Conservation (phyloP, 1,140 invertebrate genomes). For the Pseudomyrmex concolor region DNA sequence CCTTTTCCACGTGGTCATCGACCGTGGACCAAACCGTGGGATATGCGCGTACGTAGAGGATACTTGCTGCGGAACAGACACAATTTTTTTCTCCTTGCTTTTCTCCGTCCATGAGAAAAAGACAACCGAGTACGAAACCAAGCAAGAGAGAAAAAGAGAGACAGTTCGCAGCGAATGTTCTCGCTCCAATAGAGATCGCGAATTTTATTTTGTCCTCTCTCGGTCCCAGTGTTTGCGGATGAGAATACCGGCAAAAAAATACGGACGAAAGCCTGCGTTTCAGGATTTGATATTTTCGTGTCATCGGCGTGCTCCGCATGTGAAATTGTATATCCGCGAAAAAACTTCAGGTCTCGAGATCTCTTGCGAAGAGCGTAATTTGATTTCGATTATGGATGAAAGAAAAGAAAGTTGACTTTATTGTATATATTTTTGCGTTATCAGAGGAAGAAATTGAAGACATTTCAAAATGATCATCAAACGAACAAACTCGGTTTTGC, state of each 20-base stretch:
- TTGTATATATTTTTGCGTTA: background rate
- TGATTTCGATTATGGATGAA: background rate
- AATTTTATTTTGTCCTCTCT: conserved; percentile 34
- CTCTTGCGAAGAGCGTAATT: background rate
- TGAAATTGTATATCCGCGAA: conserved; percentile 13
- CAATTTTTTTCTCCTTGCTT: conserved; percentile 37
- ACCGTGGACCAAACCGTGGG: conserved; percentile 49
- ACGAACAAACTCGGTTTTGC: background rate
- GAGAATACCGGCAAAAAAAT: background rate
- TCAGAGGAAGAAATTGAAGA: background rate
- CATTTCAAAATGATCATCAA: background rate
- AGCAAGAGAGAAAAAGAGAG: no score
- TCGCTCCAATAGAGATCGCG: conserved; percentile 8
- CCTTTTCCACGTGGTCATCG: conserved; percentile 57
- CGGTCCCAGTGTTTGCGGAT: background rate
- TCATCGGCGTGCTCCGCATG: background rate
- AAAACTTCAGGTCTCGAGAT: background rate
- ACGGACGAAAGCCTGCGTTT: background rate
- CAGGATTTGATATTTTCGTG: background rate
- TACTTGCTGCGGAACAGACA: conserved; percentile 41
- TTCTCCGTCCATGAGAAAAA: background rate
- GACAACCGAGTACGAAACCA: background rate
- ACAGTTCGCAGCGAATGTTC: conserved; percentile 12
- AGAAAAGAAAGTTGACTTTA: background rate
- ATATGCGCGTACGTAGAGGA: no score